Base-by-base conservation (phyloP, 2,113 vertebrate species). In the Alligator mississippiensis region DNA sequence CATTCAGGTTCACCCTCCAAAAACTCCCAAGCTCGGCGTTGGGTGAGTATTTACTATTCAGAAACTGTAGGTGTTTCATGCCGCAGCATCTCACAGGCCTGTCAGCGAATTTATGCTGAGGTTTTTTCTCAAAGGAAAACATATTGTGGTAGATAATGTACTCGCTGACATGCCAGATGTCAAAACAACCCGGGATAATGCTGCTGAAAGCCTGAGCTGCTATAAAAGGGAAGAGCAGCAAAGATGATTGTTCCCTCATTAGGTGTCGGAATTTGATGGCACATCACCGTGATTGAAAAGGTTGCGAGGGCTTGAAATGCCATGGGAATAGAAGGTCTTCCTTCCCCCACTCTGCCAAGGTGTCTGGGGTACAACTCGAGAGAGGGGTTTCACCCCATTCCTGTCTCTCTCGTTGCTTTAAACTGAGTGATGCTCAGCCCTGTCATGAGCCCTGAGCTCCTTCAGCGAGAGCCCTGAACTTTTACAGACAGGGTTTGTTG, bases 151-250 rank as follows among this genome's bases (percentile, higher is more conserved):
- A 93, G 95, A 93, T 94, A 75, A 95, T 89, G 93, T 34, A 94
- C 93, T 75, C 34, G 0, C 80, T 94, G 96, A 96, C 88, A 62
- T 94, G 95, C 72, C 93, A 93, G 93, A 93, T 96, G 96, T 96
- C 96, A 97, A 96, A 97, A 95, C 95, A 95, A 5, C 34, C 93
- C 94, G 94, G 87, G 91, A 25, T 94, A 92, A 96, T 11, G 88
- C 84, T 89, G 81, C 95, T 90, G 95, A 96, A 96, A 96, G 94
- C 84, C 85, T 88, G 81, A 34, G 66, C 87, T 94, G 96, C 93
- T 90, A n/a, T n/a, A 22, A 94, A 90, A 87, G 91, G 77, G 70
- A 92, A 75, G 88, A 0, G 11, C 92, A 77, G 80, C 47, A 47
- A 47, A 90, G 82, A 94, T 5, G 3, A 96, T 85, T 90, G 89